Evolutionary conservation across 2,888 invertebrate genomes (phyloP).

Genomic region (Thyatira batis): DNA sequence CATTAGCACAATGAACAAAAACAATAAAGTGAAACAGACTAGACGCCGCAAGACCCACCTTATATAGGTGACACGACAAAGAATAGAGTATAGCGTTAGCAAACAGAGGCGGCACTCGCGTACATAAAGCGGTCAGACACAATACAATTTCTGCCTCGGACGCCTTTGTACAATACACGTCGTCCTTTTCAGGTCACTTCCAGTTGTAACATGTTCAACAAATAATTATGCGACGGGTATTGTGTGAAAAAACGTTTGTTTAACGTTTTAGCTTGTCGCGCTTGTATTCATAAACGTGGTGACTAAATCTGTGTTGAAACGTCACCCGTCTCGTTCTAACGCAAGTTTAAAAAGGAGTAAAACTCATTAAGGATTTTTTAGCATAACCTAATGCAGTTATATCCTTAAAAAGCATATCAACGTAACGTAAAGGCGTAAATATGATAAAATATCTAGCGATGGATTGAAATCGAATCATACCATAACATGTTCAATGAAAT

Average conservation of each 20-base stretch:
- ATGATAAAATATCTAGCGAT: too few relatives aligned
- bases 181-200: conserved; percentile 77
- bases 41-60: conserved; percentile 12
- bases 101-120: conserved; percentile 54
- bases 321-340: too few relatives aligned
- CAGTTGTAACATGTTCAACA: conserved; percentile 66
- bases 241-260: conserved; percentile 49
- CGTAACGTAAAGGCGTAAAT: too few relatives aligned
- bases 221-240: conserved; percentile 59
- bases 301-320: too few relatives aligned
- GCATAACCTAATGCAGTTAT: too few relatives aligned
- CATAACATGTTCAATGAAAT: too few relatives aligned
- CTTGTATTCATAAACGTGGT: too few relatives aligned
- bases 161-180: conserved; percentile 63
- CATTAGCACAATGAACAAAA: neutral
- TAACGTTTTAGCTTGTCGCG: conserved; percentile 18
- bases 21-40: neutral
- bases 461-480: too few relatives aligned
- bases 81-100: conserved; percentile 49
- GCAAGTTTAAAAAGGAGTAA: too few relatives aligned
- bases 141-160: conserved; percentile 72
- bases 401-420: too few relatives aligned
- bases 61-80: conserved; percentile 62
- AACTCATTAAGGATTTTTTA: too few relatives aligned
- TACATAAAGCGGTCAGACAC: conserved; percentile 61